Conservation (phyloP, 2,113 vertebrate species). For the Neodontobutis hainanensis region DNA sequence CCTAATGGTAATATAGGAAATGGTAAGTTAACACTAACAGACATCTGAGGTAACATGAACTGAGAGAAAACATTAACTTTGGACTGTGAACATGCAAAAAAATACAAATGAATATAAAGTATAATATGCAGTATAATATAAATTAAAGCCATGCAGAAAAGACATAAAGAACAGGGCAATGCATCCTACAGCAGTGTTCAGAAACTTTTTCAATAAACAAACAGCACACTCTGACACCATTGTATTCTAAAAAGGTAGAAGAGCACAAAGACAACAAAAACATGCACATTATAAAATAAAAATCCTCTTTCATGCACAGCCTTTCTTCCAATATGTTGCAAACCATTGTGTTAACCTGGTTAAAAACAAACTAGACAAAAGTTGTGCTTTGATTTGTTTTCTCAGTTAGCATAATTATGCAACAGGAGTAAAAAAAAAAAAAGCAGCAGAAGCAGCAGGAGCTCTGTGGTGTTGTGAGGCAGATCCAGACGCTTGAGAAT, state of each 20-base stretch:
- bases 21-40: no score
- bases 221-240: no score
- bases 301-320: neutral
- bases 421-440: neutral
- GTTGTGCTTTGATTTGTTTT: neutral
- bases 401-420: neutral
- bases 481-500: constrained; percentile 38
- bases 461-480: constrained; percentile 29
- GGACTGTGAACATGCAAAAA: no score
- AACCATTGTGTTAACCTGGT: neutral
- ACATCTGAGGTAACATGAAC: no score
- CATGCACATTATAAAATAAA: neutral
- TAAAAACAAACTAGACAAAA: neutral
- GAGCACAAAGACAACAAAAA: no score
- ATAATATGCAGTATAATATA: neutral
- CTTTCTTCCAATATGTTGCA: neutral
- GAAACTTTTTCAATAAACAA: no score
- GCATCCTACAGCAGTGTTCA: no score
- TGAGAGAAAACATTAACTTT: neutral
- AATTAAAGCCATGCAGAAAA: neutral
- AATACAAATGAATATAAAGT: neutral
- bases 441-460: constrained; percentile 21
- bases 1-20: no score
- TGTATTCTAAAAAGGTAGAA: no score
- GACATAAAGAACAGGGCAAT: neutral